Evolutionary conservation across 2,888 invertebrate genomes (phyloP).

Genomic region (Mesochorus sp.): DNA sequence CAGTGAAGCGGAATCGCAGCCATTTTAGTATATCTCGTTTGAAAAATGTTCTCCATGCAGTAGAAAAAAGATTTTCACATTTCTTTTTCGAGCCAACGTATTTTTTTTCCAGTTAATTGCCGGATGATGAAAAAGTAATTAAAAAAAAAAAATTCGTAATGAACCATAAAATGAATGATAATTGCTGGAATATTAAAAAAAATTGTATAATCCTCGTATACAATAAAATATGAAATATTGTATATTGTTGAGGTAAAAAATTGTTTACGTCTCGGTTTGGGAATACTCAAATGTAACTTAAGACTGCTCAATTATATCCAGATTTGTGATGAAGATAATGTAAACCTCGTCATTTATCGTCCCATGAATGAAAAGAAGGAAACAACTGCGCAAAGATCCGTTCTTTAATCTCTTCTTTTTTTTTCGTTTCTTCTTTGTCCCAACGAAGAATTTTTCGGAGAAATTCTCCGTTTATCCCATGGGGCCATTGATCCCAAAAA

Average conservation of each 20-base stretch:
- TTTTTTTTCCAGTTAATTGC: no score
- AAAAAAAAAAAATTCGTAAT: no score
- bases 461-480: neutral
- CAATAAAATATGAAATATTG: neutral
- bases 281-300: neutral
- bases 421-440: conserved; percentile 8
- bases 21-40: no score
- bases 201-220: no score
- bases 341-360: conserved; percentile 4
- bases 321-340: no score
- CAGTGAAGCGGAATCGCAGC: no score
- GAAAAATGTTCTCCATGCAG: no score
- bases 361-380: conserved; percentile 20
- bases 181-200: no score
- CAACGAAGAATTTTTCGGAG: neutral
- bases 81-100: no score
- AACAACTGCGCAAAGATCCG: neutral
- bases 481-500: conserved; percentile 2
- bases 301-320: conserved; percentile 16
- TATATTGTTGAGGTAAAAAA: conserved; percentile 10
- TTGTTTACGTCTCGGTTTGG: conserved; percentile 44
- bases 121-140: no score
- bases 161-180: no score
- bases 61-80: no score
- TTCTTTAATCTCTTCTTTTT: conserved; percentile 13